phyloP scores from a whole-genome alignment of 2,113 vertebrate genomes.

The Ophthalmolycus amberensis region DNA sequence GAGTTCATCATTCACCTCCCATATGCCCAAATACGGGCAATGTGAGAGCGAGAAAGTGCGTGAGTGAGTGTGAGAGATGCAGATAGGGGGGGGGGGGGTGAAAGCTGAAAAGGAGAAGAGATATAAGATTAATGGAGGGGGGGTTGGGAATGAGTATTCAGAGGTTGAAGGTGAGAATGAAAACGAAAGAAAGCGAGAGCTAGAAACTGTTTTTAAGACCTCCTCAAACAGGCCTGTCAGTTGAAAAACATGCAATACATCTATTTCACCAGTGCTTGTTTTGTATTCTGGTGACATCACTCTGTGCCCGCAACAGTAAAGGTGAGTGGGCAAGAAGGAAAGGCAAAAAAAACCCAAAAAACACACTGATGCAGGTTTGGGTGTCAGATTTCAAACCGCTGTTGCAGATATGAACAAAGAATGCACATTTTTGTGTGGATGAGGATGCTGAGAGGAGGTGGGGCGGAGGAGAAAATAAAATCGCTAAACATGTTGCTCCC shows the following conservation, averaged over 20 bases:
- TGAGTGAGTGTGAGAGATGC: conserved; percentile 28
- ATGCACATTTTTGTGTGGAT: conserved; percentile 30
- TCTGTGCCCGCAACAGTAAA: conserved; percentile 5
- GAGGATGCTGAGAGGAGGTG: conserved; percentile 4
- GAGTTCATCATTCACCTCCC: conserved; percentile 68
- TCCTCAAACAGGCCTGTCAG: conserved; percentile 33
- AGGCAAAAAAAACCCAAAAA: neutral
- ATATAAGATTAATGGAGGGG: neutral
- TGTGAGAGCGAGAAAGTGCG: conserved; percentile 45
- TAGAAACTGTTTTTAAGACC: conserved; percentile 30
- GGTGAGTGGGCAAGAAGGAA: conserved; percentile 6
- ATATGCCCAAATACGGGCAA: conserved; percentile 80
- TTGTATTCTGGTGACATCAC: conserved; percentile 42
- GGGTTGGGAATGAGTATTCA: neutral
- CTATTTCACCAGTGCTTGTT: conserved; percentile 22
- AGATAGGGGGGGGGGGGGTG: neutral
- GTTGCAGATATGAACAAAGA: conserved; percentile 53
- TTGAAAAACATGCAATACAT: neutral
- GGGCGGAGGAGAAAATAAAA: conserved; percentile 33
- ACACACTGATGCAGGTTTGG: neutral
- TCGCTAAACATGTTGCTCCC: conserved; percentile 72
- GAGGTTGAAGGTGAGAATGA: conserved; percentile 44
- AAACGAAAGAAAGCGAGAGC: conserved; percentile 38
- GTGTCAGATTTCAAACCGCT: conserved; percentile 33
- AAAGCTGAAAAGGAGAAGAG: conserved; percentile 29